Conservation (phyloP, 2,888 invertebrate genomes). For the Auanema freiburgensis region DNA sequence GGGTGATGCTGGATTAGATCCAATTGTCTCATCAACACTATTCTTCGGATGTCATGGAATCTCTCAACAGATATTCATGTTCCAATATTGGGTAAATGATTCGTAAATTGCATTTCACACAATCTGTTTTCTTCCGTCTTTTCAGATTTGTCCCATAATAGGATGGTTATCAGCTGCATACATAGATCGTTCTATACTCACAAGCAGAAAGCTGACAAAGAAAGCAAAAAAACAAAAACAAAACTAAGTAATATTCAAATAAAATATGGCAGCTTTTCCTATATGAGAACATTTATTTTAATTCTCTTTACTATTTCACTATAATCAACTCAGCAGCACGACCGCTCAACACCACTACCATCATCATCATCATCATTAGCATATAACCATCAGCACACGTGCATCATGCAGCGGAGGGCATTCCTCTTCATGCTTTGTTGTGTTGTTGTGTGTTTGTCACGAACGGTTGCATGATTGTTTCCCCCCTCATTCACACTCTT, state of each 20-base stretch:
- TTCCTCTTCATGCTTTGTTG: slow-evolving; percentile 17
- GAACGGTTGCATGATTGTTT: slow-evolving; percentile 4
- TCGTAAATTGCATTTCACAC: neutral
- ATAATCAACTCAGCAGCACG: slow-evolving; percentile 14
- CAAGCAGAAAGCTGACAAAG: neutral
- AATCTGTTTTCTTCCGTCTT: neutral
- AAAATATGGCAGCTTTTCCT: slow-evolving; percentile 1
- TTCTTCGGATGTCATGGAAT: slow-evolving; percentile 42
- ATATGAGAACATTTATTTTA: slow-evolving; percentile 10
- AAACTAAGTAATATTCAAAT: slow-evolving; percentile 6
- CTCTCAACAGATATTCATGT: slow-evolving; percentile 32
- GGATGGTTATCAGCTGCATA: slow-evolving; percentile 38
- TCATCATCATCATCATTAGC: slow-evolving; percentile 20
- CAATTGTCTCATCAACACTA: slow-evolving; percentile 36
- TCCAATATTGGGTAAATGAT: slow-evolving; percentile 36
- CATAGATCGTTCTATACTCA: slow-evolving; percentile 15
- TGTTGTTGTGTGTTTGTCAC: slow-evolving; percentile 5
- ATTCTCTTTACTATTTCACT: too few relatives aligned
- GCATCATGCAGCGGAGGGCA: slow-evolving; percentile 14
- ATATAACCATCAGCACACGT: slow-evolving; percentile 1
- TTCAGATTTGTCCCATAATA: slow-evolving; percentile 34
- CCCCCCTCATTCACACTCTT: too few relatives aligned
- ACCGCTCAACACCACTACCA: slow-evolving; percentile 19
- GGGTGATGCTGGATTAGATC: slow-evolving; percentile 42
- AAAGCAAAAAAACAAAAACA: neutral